Conservation (phyloP, 2,888 invertebrate genomes). For the Germaria angustata region DNA sequence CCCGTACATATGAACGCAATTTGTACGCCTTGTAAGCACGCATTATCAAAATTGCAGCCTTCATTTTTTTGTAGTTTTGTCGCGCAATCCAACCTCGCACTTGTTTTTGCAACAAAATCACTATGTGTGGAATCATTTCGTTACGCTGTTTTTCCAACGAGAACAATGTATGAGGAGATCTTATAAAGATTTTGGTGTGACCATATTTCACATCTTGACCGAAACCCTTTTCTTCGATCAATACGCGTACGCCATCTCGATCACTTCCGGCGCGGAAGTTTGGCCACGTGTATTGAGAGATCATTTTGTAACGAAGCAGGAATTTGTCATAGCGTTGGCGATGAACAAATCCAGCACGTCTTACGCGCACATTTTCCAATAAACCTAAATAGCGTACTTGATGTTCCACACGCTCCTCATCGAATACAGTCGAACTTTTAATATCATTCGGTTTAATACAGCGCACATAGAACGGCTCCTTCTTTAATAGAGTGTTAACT, state of each 20-base stretch:
- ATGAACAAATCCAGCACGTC: slow-evolving; percentile 98
- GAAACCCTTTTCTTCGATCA: slow-evolving; percentile 90
- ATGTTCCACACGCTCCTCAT: slow-evolving; percentile 85
- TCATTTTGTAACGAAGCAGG: slow-evolving; percentile 97
- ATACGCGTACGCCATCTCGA: slow-evolving; percentile 90
- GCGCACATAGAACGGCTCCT: slow-evolving; percentile 97
- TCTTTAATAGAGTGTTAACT: slow-evolving; percentile 92
- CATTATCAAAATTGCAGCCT: slow-evolving; percentile 91
- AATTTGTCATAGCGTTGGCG: slow-evolving; percentile 96
- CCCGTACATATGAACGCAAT: slow-evolving; percentile 85
- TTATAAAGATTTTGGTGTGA: slow-evolving; percentile 96
- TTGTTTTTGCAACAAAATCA: slow-evolving; percentile 95
- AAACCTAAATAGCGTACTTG: slow-evolving; percentile 89
- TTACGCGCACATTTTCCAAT: slow-evolving; percentile 96
- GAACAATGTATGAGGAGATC: slow-evolving; percentile 94
- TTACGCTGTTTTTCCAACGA: slow-evolving; percentile 92
- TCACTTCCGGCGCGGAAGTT: slow-evolving; percentile 90
- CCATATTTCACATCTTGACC: slow-evolving; percentile 94
- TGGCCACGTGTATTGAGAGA: slow-evolving; percentile 97
- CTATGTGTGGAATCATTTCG: slow-evolving; percentile 93
- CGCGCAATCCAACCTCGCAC: slow-evolving; percentile 92
- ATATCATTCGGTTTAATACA: slow-evolving; percentile 98
- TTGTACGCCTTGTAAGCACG: slow-evolving; percentile 89
- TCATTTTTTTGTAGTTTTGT: slow-evolving; percentile 89
- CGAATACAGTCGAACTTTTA: slow-evolving; percentile 92